Percentiles rank a stretch among this genome's conserved stretches.
Conservation (phyloP, 2,888 invertebrate species). For the Drosophila differens region DNA sequence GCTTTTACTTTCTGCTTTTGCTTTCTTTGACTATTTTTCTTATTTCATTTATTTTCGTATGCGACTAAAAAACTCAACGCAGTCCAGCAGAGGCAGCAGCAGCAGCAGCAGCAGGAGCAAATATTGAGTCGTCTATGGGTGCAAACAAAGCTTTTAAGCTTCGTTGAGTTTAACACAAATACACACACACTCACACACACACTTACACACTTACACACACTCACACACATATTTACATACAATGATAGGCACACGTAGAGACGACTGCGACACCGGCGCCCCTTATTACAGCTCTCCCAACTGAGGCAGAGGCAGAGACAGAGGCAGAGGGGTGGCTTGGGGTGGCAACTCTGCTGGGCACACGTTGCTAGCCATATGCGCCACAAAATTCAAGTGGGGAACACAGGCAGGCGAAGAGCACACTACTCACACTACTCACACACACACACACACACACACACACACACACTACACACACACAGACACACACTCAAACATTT, state of each 20-base stretch:
- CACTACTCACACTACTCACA: background rate
- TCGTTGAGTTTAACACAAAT: constrained; percentile 68
- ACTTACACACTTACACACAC: constrained; percentile 19
- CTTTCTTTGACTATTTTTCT: background rate
- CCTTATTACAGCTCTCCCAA: constrained; percentile 48
- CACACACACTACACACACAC: background rate
- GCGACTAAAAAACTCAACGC: constrained; percentile 21
- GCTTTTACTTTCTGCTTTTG: constrained; percentile 21
- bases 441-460: background rate
- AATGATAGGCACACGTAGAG: constrained; percentile 25
- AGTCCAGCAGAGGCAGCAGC: constrained; percentile 14
- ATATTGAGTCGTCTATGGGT: constrained; percentile 67
- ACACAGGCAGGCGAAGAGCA: constrained; percentile 10
- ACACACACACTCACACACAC: constrained; percentile 30
- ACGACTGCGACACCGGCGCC: constrained; percentile 35
- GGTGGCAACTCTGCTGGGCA: constrained; percentile 38
- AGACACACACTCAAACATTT: constrained; percentile 10
- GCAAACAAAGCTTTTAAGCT: constrained; percentile 80
- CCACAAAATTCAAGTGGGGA: constrained; percentile 29
- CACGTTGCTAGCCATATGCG: constrained; percentile 67
- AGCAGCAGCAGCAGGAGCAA: constrained; percentile 39
- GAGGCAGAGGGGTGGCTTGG: background rate
- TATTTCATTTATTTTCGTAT: background rate
- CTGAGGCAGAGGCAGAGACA: background rate
- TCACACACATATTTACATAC: constrained; percentile 25